Evolutionary conservation across 2,888 invertebrate genomes (phyloP).

Genomic region (Podabrus alpinus): DNA sequence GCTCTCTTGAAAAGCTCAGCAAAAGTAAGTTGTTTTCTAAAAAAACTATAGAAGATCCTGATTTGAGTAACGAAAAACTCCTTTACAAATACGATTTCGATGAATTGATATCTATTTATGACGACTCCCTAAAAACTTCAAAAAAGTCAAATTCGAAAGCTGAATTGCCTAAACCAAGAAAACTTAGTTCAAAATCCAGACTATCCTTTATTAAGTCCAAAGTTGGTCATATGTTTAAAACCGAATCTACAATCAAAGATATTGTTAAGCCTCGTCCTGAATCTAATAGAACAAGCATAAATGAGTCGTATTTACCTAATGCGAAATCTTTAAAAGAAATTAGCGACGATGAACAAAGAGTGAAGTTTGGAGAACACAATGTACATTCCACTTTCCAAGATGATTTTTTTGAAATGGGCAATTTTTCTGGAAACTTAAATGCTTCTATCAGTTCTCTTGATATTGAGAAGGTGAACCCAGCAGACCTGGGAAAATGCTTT

Average conservation of each 20-base stretch:
- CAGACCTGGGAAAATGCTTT: conserved; percentile 42
- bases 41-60: background rate
- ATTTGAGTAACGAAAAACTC: background rate
- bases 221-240: conserved; percentile 1
- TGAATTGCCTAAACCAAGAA: background rate
- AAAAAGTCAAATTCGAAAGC: background rate
- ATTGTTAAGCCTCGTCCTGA: background rate
- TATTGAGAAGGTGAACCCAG: conserved; percentile 28
- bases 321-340: background rate
- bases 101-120: background rate
- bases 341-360: background rate
- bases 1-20: too few species aligned
- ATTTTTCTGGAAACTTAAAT: fast-evolving
- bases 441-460: background rate
- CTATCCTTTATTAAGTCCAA: background rate
- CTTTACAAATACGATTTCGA: background rate
- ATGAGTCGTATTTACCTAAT: background rate
- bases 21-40: too few species aligned
- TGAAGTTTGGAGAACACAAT: background rate
- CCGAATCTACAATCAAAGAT: background rate
- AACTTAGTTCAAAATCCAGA: background rate
- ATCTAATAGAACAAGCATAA: background rate
- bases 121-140: background rate
- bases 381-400: background rate
- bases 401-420: background rate